Evolutionary conservation across 2,797 vertebrate genomes (phyloP).

Genomic region (Ptychadena robeensis): DNA sequence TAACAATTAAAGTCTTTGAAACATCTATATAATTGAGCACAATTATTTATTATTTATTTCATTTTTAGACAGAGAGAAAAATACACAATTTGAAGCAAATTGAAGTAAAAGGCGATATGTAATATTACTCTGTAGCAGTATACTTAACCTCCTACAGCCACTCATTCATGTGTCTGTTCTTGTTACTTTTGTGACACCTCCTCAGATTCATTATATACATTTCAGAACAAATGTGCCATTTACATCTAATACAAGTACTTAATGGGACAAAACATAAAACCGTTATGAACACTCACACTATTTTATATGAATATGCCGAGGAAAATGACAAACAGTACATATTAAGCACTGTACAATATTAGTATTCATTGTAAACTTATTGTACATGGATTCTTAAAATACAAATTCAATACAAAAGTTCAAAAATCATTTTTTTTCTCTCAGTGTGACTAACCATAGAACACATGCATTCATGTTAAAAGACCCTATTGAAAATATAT

Average conservation of each 20-base stretch:
- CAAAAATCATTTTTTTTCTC: no score
- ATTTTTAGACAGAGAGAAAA: not conserved
- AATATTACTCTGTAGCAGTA: not conserved
- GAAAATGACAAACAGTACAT: not conserved
- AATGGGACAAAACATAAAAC: slow-evolving; percentile 7
- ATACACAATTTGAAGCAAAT: not conserved
- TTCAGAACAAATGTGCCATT: slow-evolving; percentile 17
- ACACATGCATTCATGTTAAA: no score
- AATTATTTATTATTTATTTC: slow-evolving; percentile 1
- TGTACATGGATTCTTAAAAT: not conserved
- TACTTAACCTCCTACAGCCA: not conserved
- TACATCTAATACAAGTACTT: slow-evolving; percentile 8
- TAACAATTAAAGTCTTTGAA: not conserved
- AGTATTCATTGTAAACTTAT: not conserved
- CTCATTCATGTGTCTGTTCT: not conserved
- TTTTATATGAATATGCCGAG: not conserved
- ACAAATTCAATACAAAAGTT: no score
- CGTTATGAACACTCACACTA: slow-evolving; percentile 2
- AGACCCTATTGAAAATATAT: no score
- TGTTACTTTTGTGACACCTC: slow-evolving; percentile 7
- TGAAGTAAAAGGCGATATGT: not conserved
- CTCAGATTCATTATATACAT: not conserved
- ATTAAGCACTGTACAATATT: not conserved
- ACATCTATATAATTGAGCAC: not conserved
- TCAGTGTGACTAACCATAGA: no score